A percentile compares a stretch with the other conserved stretches of the same genome.
phyloP scores from a whole-genome alignment of 2,888 invertebrate genomes.

The Amiota communis region DNA sequence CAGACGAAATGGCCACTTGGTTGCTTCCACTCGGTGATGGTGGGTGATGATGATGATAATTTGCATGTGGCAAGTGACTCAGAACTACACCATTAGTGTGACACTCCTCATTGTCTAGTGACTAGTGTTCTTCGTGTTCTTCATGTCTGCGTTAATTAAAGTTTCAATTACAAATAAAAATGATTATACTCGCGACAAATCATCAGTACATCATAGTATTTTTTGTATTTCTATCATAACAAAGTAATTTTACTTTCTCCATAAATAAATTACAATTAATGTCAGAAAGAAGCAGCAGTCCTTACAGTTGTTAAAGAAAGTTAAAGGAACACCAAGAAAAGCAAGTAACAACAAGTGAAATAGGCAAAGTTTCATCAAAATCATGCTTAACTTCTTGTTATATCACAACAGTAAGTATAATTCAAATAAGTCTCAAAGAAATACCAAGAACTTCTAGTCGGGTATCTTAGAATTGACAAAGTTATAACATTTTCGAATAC shows the following conservation, averaged over 20 bases:
- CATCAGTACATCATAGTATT: conserved; percentile 5
- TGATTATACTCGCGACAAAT: background rate
- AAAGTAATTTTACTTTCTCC: conserved; percentile 25
- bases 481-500: no score
- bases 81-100: background rate
- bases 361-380: conserved; percentile 50
- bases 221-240: background rate
- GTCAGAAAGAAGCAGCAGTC: conserved; percentile 22
- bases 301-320: conserved; percentile 23
- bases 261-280: conserved; percentile 62
- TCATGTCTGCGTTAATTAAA: background rate
- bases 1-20: background rate
- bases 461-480: no score
- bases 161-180: conserved; percentile 24
- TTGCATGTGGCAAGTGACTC: background rate
- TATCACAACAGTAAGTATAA: conserved; percentile 45
- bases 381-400: conserved; percentile 67
- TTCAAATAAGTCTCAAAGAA: conserved; percentile 37
- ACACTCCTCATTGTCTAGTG: background rate
- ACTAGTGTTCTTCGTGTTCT: background rate
- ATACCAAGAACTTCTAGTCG: no score
- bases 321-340: background rate
- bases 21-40: background rate
- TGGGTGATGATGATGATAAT: background rate
- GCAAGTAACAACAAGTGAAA: conserved; percentile 6